phyloP scores from a whole-genome alignment of 2,113 vertebrate species.

The Erinaceus europaeus region DNA sequence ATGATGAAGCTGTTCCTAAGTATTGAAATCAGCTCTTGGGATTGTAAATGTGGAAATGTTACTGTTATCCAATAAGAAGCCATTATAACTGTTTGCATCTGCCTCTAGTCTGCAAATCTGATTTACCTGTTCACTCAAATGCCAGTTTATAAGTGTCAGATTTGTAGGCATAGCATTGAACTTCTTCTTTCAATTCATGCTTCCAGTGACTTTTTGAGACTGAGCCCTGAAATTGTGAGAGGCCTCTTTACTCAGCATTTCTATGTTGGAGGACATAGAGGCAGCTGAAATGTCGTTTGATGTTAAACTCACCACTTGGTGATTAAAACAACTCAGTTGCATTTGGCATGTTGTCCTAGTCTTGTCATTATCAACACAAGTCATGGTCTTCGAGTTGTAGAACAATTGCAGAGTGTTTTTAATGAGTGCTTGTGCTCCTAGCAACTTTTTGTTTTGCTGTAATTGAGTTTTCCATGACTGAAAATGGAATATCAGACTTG shows the following conservation, averaged over 20 bases:
- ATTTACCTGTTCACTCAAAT: conserved; percentile 60
- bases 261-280: conserved; percentile 16
- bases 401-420: background rate
- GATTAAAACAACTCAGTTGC: background rate
- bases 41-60: too few species aligned
- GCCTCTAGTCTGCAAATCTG: background rate
- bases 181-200: conserved; percentile 26
- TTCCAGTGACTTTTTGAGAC: conserved; percentile 42
- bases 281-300: conserved; percentile 45
- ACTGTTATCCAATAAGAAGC: background rate
- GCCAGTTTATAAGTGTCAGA: conserved; percentile 13
- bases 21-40: too few species aligned
- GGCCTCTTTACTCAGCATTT: conserved; percentile 14
- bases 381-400: conserved; percentile 22
- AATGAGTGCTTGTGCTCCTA: too few species aligned
- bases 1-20: too few species aligned
- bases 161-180: conserved; percentile 5
- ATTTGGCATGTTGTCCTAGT: background rate
- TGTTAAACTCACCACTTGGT: conserved; percentile 16
- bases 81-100: conserved; percentile 22
- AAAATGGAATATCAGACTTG: background rate
- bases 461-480: background rate
- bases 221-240: conserved; percentile 15
- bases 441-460: too few species aligned
- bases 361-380: conserved; percentile 35